phyloP scores from a whole-genome alignment of 2,888 invertebrate species.

The Geotrupes spiniger region DNA sequence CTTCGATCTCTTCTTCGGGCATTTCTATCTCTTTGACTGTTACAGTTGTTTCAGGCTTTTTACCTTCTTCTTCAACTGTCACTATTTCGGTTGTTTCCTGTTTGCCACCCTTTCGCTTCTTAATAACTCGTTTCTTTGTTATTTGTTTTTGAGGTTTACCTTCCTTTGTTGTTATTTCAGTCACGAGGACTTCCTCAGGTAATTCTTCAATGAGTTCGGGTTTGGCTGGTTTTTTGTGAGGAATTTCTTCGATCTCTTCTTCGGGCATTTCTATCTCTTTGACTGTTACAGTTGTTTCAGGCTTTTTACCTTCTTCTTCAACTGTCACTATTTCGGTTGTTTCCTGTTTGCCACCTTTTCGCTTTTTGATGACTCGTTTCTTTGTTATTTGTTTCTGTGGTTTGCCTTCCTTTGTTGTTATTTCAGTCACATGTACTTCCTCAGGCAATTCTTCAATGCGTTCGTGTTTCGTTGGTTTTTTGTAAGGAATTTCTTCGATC shows the following conservation, averaged over 20 bases:
- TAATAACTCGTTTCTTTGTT: constrained; percentile 37
- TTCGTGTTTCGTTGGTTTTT: constrained; percentile 30
- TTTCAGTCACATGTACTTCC: constrained; percentile 35
- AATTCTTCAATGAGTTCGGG: constrained; percentile 32
- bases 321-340: constrained; percentile 38
- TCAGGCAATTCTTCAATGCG: constrained; percentile 36
- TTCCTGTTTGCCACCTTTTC: constrained; percentile 38
- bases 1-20: constrained; percentile 33
- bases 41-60: constrained; percentile 40
- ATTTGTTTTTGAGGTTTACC: constrained; percentile 37
- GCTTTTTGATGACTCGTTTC: constrained; percentile 43
- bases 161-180: constrained; percentile 47
- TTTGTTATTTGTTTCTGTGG: constrained; percentile 39
- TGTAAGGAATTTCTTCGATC: constrained; percentile 12
- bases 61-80: constrained; percentile 46
- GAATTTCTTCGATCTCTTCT: constrained; percentile 26
- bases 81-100: constrained; percentile 49
- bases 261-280: constrained; percentile 29
- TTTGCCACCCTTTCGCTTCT: constrained; percentile 33
- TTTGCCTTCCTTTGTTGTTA: constrained; percentile 30
- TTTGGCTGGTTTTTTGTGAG: constrained; percentile 43
- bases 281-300: constrained; percentile 38
- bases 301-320: constrained; percentile 43
- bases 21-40: constrained; percentile 37
- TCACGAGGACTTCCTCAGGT: constrained; percentile 33